Base-by-base conservation (phyloP, 2,888 invertebrate species). In the Parochlus steinenii region DNA sequence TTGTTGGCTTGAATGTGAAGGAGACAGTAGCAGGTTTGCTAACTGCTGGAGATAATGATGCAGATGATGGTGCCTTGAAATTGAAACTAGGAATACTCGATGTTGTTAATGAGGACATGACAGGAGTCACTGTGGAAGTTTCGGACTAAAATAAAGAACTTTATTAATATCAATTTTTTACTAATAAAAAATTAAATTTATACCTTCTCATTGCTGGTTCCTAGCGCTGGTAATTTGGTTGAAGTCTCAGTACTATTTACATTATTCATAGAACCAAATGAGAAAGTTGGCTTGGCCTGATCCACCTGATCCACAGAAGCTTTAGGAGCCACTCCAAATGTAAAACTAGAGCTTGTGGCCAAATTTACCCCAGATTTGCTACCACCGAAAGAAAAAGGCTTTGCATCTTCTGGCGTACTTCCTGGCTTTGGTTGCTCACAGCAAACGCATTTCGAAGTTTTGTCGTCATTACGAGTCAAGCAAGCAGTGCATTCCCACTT, bases 401-500 rank as follows among this genome's bases (percentile, higher is more conserved):
- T 47, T 26, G 33, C 31, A 11, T 45, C 44, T 6, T 39, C 41
- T 10, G 34, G 42, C 16, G 42, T 41, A 3, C 46, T 41, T 34
- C 63, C 62, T 1, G 66, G 65, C 48, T 64, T 69, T 1, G 55
- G 48, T 35, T 67, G 61, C 42, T 65, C 66, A 48, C 75, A 74
- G 44, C 71, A 69, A 33, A 61, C 55, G 49, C 74, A 74, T 41
- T 61, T 63, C 5, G 42, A 46, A 15, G 54, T 56, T 12, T 54
- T 54, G 4, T 49, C 47, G 29, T 60, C 55, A 48, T 75, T 76
- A 36, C 59, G 58, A 1, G 73, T 61, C 63, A 71, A 63, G 48
- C 75, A 76, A 12, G 62, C 63, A 10, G 55, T 52, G 48, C 76
- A 75, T 40, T 67, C 66, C 74, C 74, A 75, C 37, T 60, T 56